Conservation (phyloP, 2,888 invertebrate species). For the Melanchra persicariae region DNA sequence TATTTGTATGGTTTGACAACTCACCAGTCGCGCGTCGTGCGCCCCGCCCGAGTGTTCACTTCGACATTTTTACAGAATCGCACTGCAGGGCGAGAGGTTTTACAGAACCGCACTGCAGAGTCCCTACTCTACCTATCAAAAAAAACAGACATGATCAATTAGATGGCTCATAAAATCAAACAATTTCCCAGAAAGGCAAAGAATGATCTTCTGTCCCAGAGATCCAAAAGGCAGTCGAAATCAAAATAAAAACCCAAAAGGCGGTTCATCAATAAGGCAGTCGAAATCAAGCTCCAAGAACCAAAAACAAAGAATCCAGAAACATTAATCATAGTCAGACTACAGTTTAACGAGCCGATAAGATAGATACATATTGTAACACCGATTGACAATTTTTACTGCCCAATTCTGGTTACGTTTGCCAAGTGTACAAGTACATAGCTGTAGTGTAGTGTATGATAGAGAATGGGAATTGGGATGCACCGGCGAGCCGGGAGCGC, state of each 20-base stretch:
- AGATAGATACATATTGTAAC: constrained; percentile 56
- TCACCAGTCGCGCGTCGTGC: too few species aligned
- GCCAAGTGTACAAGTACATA: constrained; percentile 73
- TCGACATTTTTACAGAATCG: too few species aligned
- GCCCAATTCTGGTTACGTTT: constrained; percentile 74
- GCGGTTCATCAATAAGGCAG: neutral
- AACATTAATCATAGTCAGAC: constrained; percentile 33
- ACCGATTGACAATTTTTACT: constrained; percentile 64
- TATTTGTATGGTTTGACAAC: too few species aligned
- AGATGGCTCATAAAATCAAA: neutral
- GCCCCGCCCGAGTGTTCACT: too few species aligned
- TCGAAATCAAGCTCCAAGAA: neutral
- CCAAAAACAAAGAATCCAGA: constrained; percentile 22
- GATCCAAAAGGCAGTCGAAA: too few species aligned
- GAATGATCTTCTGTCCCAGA: neutral
- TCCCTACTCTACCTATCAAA: neutral
- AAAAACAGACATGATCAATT: neutral
- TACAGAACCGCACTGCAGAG: too few species aligned
- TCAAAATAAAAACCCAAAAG: neutral
- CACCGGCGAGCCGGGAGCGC: constrained; percentile 71
- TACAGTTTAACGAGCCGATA: constrained; percentile 59
- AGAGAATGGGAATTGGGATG: constrained; percentile 75
- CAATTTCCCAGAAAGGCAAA: neutral
- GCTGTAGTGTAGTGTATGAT: constrained; percentile 64
- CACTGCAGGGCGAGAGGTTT: too few species aligned